Evolutionary conservation across 2,888 invertebrate species (phyloP), one percentile per base, ranked within the genome.

Genomic region (Nomada ruficornis): DNA sequence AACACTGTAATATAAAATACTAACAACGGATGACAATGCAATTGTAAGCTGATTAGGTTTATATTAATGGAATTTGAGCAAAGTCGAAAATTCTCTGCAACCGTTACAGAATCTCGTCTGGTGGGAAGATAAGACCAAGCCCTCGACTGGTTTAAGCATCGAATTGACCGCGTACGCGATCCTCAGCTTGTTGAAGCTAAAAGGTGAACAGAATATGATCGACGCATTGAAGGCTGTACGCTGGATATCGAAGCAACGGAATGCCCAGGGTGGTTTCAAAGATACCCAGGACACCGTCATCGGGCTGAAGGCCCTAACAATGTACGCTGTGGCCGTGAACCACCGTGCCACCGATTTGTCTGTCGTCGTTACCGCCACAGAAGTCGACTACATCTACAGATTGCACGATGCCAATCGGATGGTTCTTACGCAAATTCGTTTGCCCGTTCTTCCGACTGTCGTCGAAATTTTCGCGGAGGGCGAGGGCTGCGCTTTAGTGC

Each of bases 261-360:
- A 96, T 78, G 94, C 95, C 4, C 94, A 95, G 3, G 97, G 97
- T 3, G 97, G 97, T 1, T 97, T 97, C 89, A 93, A 96, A 0
- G 96, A 97, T 0, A 97, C 97, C 0, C 97, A 97, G 94, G 96
- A 96, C 87, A 96, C 96, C 0, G 95, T 95, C 1, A 94, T 96
- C 15, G 96, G 95, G 7, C 93, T 96, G 23, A 95, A 96, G 86
- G 96, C 96, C 0, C 90, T 96, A 15, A 94, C 95, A 0, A 95
- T 95, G 87, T 96, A 95, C 89, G 95, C 95, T 2, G 90, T 93
- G 2, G 91, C 94, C 0, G 93, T 95, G 75, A 86, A 90, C 4
- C 92, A 92, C 18, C 93, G 94, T 64, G 90, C 94, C 9, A 92
- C 94, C 1, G 93, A 95, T 84, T 87, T 95, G 13, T 93, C 94